Evolutionary conservation across 2,797 vertebrate species (phyloP), one percentile per base, ranked within the genome.

Genomic region (Lindbergichthys nudifrons): DNA sequence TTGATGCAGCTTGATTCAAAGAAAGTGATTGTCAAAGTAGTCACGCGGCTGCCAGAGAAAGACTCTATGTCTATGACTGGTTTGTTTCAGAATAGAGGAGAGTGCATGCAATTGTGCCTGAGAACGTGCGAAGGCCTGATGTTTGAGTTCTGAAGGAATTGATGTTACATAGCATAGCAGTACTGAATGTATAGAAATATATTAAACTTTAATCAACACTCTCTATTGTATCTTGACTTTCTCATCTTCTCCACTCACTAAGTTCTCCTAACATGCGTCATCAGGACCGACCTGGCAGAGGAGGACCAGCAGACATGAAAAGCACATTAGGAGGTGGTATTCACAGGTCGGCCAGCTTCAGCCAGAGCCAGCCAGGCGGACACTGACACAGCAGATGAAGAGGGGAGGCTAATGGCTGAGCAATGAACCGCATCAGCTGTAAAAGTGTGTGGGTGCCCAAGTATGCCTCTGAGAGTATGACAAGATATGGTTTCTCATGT

Each of bases 261-360:
- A 46, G 39, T 36, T 39, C 48, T 39, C 16, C 52, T n/a, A 47
- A 73, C 70, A 70, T n/a, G 68, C 68, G 41, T 79, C 56, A 39
- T 67, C 36, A 42, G 62, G 15, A 45, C 45, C 48, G 67, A 77
- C 63, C 30, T 41, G 66, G 58, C 56, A 32, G 21, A 51, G 14
- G 45, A 72, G 53, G 32, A 63, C 30, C n/a, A 12, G 78, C 6
- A 3, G 68, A 87, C 88, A 89, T 60, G 80, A 75, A 84, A 89
- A 87, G 64, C 75, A 73, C 89, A 90, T 89, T 89, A 90, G 52
- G 73, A 77, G 50, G 60, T 2, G 3, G 60, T 19, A 18, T 60
- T 53, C 12, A 45, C 14, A 32, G 73, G 56, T 48, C 53, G 45
- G 32, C 21, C 32, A 4, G 51, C 51, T 19, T 70, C 57, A 61